phyloP scores from a whole-genome alignment of 2,113 vertebrate species.

The Poeciliopsis prolifica region DNA sequence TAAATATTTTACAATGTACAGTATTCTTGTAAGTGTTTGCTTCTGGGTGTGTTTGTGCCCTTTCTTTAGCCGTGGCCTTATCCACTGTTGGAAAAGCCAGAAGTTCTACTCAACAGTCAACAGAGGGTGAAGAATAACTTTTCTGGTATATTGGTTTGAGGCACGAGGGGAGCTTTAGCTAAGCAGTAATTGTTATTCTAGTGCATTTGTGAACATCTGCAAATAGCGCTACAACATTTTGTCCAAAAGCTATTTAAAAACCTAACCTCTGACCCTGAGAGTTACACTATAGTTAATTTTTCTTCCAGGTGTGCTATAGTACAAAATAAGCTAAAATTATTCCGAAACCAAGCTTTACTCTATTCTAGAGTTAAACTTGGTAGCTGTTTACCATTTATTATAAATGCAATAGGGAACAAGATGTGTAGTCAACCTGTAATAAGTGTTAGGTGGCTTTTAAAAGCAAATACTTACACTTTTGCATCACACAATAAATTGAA shows the following conservation, averaged over 20 bases:
- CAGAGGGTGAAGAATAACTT: conserved; percentile 24
- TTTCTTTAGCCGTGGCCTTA: background rate
- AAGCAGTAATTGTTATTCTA: conserved; percentile 22
- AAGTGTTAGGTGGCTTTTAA: background rate
- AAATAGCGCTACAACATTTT: background rate
- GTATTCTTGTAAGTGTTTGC: conserved; percentile 4
- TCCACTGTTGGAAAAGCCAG: conserved; percentile 5
- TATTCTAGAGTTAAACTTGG: background rate
- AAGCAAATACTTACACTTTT: background rate
- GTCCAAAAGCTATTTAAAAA: background rate
- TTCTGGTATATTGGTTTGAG: conserved; percentile 22
- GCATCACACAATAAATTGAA: background rate
- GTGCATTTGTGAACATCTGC: background rate
- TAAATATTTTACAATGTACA: conserved; percentile 41
- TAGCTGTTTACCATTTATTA: background rate
- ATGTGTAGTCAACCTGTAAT: background rate
- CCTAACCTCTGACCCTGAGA: background rate
- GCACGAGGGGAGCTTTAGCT: conserved; percentile 19
- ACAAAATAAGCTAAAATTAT: background rate
- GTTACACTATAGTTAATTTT: background rate
- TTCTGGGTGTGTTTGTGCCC: conserved; percentile 1
- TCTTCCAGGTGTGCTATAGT: background rate
- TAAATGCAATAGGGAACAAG: background rate
- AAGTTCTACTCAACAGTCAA: conserved; percentile 13
- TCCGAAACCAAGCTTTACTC: background rate